Base-by-base conservation (phyloP, 2,113 vertebrate species). In the Camelus dromedarius region DNA sequence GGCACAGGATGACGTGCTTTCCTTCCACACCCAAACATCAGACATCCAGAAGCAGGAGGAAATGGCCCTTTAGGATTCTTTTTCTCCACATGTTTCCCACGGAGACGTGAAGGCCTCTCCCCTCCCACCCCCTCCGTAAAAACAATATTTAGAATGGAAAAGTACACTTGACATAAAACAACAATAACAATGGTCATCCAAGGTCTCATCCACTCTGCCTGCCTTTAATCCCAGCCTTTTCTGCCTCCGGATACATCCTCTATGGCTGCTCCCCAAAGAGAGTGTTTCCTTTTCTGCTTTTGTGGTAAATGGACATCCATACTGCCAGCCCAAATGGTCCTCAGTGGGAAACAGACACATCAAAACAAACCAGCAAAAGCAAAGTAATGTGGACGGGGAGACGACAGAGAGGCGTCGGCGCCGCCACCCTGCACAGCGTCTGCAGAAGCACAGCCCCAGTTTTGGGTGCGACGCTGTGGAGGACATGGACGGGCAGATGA, bases 101-200 rank as follows among this genome's bases (percentile, higher is more conserved):
- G 3, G 67, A 85, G 80, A 92, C 60, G 83, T 79, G 0, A 77
- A 91, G 3, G 46, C 5, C 2, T 10, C 50, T 42, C 48, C 16
- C 19, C 9, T 60, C 56, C 92, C 20, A 46, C 26, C 18, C 18
- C 60, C 28, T 32, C 19, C 0, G 12, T 66, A 75, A 90, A 88
- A 91, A 96, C 60, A 97, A 79, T 58, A 64, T 60, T 79, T 94
- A 89, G 97, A 50, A 89, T 96, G 92, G 94, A 95, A 96, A 97
- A 97, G 88, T 64, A 93, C 58, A 60, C 67, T 90, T 28, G 56
- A 83, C 58, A 48, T 72, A 50, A 79, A 92, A 84, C 91, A 92
- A 54, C 66, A 89, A 24, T 86, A 81, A 86, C 93, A 92, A 66
- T 64, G 90, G 81, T 81, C 84, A 75, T 92, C 89, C 90, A n/a